Evolutionary conservation across 1,140 invertebrate genomes (phyloP).

Genomic region (Anadara kagoshimensis): DNA sequence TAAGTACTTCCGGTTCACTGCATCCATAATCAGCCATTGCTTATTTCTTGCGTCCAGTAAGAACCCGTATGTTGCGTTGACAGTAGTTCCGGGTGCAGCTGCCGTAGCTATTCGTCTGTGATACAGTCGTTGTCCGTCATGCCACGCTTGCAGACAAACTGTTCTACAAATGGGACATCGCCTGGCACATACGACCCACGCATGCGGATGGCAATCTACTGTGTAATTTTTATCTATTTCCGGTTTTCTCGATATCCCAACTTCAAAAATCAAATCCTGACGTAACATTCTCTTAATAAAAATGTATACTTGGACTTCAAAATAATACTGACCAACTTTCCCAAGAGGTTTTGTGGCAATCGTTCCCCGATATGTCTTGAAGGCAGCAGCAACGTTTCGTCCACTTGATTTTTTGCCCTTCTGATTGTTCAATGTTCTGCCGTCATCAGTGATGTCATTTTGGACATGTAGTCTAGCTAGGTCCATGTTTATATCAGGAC

Average conservation of each 20-base stretch:
- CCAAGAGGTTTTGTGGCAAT: slow-evolving; percentile 31
- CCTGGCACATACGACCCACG: slow-evolving; percentile 32
- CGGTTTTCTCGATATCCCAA: slow-evolving; percentile 29
- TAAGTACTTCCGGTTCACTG: slow-evolving; percentile 24
- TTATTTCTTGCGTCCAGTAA: slow-evolving; percentile 26
- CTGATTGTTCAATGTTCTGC: slow-evolving; percentile 23
- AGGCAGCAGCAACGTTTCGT: slow-evolving; percentile 12
- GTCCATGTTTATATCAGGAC: no score
- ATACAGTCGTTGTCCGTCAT: slow-evolving; percentile 25
- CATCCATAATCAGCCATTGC: slow-evolving; percentile 26
- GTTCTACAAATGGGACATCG: slow-evolving; percentile 33
- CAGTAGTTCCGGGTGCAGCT: slow-evolving; percentile 25
- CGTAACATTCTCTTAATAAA: slow-evolving; percentile 33
- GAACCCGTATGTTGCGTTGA: slow-evolving; percentile 35
- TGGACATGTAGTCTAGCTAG: slow-evolving; percentile 1
- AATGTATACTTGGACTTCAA: slow-evolving; percentile 29
- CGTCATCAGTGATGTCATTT: slow-evolving; percentile 26
- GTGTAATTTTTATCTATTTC: slow-evolving; percentile 39
- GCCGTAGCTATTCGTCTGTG: slow-evolving; percentile 24
- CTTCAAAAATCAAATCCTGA: slow-evolving; percentile 40
- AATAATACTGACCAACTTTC: slow-evolving; percentile 29
- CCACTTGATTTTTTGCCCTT: slow-evolving; percentile 1
- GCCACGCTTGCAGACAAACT: slow-evolving; percentile 36
- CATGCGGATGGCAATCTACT: slow-evolving; percentile 30
- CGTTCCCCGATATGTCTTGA: slow-evolving; percentile 34